Percentiles rank a stretch among this genome's conserved stretches.
phyloP scores from a whole-genome alignment of 1,140 invertebrate species.

The Spodoptera litura region DNA sequence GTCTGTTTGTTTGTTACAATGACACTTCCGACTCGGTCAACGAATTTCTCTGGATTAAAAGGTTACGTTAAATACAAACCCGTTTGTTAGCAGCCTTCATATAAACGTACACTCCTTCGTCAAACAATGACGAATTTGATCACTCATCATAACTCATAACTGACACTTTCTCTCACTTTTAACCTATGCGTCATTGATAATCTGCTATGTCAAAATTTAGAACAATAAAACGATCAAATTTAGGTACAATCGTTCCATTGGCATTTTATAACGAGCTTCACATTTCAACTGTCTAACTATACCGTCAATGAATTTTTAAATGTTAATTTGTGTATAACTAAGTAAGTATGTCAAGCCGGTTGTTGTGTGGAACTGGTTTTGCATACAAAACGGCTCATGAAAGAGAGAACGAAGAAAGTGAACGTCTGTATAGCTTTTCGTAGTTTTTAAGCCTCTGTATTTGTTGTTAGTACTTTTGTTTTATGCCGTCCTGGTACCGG shows the following conservation, averaged over 20 bases:
- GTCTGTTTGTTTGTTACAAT: no score
- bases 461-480: constrained; percentile 39
- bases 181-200: constrained; percentile 42
- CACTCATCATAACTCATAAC: constrained; percentile 18
- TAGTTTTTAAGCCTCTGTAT: constrained; percentile 10
- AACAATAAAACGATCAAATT: neutral
- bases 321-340: neutral
- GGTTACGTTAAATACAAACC: neutral
- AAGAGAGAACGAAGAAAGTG: constrained; percentile 71
- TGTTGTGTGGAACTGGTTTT: constrained; percentile 56
- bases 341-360: constrained; percentile 61
- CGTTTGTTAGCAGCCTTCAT: neutral
- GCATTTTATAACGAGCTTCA: neutral
- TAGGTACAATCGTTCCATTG: neutral
- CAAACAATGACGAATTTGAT: constrained; percentile 37
- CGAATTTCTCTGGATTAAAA: no score
- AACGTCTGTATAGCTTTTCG: constrained; percentile 47
- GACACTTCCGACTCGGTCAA: no score
- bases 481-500: constrained; percentile 25
- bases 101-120: neutral
- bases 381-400: constrained; percentile 67
- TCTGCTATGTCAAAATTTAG: constrained; percentile 25
- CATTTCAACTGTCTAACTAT: neutral
- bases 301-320: constrained; percentile 45
- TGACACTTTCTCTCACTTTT: constrained; percentile 46